phyloP scores from a whole-genome alignment of 2,113 vertebrate genomes.

The Calyptommatus sinebrachiatus region DNA sequence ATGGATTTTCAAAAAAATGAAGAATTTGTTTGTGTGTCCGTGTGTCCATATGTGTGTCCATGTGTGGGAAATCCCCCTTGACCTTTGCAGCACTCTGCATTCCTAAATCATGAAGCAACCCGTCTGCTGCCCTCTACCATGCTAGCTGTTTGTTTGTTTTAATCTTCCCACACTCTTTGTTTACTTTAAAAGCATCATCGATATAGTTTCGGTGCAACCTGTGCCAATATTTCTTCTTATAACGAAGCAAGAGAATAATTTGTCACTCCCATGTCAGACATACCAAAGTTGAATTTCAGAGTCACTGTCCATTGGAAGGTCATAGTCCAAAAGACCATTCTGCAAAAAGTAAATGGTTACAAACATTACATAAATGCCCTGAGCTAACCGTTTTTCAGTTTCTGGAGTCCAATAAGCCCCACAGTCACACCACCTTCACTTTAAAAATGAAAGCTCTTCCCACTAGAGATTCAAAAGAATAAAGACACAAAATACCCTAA shows the following conservation, averaged over 20 bases:
- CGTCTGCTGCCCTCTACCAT: not conserved
- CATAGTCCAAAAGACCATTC: not conserved
- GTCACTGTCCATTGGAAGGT: not conserved
- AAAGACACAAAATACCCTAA: too few species aligned
- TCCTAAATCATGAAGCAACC: constrained; percentile 11
- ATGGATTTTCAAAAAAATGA: not conserved
- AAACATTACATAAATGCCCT: not conserved
- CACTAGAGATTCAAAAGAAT: too few species aligned
- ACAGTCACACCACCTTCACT: too few species aligned
- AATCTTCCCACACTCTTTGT: not conserved
- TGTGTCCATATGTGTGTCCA: too few species aligned
- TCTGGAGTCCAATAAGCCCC: too few species aligned
- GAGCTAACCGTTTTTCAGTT: not conserved
- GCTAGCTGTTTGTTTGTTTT: not conserved
- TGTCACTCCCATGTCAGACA: constrained; percentile 4
- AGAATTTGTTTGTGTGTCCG: not conserved
- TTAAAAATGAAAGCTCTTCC: too few species aligned
- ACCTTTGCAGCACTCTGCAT: constrained; percentile 4
- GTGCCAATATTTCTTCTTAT: not conserved
- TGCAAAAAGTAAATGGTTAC: not conserved
- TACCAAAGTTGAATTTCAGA: not conserved
- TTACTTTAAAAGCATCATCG: not conserved
- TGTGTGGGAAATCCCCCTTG: not conserved
- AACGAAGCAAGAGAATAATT: not conserved
- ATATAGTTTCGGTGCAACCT: not conserved